Evolutionary conservation across 1,140 invertebrate species (phyloP).

Genomic region (Musca domestica): DNA sequence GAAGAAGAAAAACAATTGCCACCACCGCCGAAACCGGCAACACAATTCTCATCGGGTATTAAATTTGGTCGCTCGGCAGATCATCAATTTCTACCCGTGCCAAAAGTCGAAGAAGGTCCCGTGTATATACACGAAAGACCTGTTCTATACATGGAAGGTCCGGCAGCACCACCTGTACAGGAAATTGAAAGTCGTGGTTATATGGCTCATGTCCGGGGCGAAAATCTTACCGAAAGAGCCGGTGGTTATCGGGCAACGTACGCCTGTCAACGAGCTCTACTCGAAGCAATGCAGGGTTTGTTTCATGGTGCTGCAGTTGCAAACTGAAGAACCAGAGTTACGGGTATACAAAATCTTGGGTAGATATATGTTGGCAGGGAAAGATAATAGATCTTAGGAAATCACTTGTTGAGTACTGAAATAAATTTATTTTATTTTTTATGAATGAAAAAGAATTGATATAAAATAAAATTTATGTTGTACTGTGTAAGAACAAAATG

Average conservation of each 20-base stretch:
- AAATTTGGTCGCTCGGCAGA: constrained; percentile 65
- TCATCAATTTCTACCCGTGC: constrained; percentile 63
- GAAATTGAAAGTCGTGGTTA: constrained; percentile 72
- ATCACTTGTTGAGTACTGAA: too few relatives aligned
- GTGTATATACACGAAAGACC: constrained; percentile 69
- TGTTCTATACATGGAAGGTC: constrained; percentile 67
- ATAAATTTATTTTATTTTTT: neutral
- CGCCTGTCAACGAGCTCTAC: constrained; percentile 83
- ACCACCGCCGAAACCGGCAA: constrained; percentile 53
- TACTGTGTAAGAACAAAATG: too few relatives aligned
- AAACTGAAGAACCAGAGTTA: neutral
- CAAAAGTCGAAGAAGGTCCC: constrained; percentile 73
- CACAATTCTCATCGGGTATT: constrained; percentile 79
- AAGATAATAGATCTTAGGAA: neutral
- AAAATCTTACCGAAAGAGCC: constrained; percentile 74
- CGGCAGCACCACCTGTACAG: constrained; percentile 63
- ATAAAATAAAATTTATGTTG: neutral
- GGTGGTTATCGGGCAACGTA: constrained; percentile 82
- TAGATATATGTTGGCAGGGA: neutral
- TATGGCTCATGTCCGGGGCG: constrained; percentile 70
- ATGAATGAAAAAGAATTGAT: neutral
- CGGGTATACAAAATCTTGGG: neutral
- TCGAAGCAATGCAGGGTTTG: constrained; percentile 85
- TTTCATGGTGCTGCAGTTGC: constrained; percentile 58
- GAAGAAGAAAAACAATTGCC: constrained; percentile 64